These are phyloP conservation scores for Onychomys arenicola DNA, from an alignment of 2,797 vertebrate genomes.

Conservation along the genomic window DNA sequence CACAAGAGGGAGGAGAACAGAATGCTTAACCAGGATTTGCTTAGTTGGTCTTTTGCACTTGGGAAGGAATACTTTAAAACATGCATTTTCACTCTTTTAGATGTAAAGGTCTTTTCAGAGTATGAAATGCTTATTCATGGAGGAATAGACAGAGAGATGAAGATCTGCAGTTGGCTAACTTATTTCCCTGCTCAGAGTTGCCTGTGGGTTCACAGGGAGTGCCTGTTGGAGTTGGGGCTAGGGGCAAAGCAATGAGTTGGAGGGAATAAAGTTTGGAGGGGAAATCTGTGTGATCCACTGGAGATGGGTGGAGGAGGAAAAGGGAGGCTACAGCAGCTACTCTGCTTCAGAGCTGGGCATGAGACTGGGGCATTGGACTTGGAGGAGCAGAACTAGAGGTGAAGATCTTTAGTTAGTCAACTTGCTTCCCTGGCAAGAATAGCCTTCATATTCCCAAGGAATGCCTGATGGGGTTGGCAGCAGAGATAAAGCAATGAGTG, in stretches of 20 bases:
- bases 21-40: background rate
- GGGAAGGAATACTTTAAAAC: too few species aligned
- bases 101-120: too few species aligned
- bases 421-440: background rate
- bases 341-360: background rate
- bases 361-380: too few species aligned
- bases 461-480: too few species aligned
- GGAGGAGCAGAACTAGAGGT: background rate
- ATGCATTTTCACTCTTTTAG: too few species aligned
- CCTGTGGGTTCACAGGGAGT: background rate
- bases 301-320: background rate
- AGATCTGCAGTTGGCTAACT: background rate
- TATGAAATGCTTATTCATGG: too few species aligned
- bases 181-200: background rate
- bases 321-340: background rate
- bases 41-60: background rate
- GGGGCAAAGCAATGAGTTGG: background rate
- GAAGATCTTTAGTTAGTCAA: background rate
- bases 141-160: background rate
- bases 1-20: background rate
- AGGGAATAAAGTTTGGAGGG: background rate
- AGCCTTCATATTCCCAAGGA: background rate
- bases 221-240: background rate
- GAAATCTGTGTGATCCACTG: background rate
- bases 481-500: background rate